These are phyloP conservation scores for Philonicus albiceps DNA, from an alignment of 2,888 invertebrate genomes.

Conservation along the genomic window DNA sequence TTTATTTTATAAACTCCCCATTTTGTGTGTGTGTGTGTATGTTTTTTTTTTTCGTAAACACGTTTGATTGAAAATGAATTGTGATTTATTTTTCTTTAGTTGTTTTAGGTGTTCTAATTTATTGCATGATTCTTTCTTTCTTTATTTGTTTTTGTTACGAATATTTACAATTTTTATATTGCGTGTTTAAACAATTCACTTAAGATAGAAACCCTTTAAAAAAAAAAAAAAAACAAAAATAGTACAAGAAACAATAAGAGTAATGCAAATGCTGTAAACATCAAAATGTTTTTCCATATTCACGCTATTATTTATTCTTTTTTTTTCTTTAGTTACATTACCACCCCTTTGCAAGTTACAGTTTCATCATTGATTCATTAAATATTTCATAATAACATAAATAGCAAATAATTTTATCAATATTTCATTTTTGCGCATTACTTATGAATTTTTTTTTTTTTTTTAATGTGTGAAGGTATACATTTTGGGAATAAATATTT, in stretches of 20 bases:
- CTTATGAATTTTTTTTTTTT: not conserved
- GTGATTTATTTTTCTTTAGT: not conserved
- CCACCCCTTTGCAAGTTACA: constrained; percentile 11
- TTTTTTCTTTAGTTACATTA: not conserved
- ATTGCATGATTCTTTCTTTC: constrained; percentile 1
- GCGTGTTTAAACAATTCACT: not conserved
- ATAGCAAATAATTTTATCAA: constrained; percentile 34
- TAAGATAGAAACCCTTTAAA: not conserved
- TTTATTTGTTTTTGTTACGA: not conserved
- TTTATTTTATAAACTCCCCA: not conserved
- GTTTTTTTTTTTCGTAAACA: not conserved
- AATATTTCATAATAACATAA: constrained; percentile 28
- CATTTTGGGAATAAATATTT: constrained; percentile 40
- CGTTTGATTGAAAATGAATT: constrained; percentile 6
- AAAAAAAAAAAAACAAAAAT: no score
- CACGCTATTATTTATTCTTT: not conserved
- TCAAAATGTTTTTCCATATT: not conserved
- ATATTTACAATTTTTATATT: constrained; percentile 38
- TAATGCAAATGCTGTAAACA: constrained; percentile 13
- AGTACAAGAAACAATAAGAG: not conserved
- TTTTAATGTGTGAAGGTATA: constrained; percentile 19
- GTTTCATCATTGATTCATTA: not conserved
- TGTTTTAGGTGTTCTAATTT: not conserved
- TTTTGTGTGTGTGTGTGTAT: no score
- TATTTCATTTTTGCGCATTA: constrained; percentile 10